A percentile compares a stretch with the other conserved stretches of the same genome.
Conservation (phyloP, 2,113 vertebrate species). For the Sminthopsis crassicaudata region DNA sequence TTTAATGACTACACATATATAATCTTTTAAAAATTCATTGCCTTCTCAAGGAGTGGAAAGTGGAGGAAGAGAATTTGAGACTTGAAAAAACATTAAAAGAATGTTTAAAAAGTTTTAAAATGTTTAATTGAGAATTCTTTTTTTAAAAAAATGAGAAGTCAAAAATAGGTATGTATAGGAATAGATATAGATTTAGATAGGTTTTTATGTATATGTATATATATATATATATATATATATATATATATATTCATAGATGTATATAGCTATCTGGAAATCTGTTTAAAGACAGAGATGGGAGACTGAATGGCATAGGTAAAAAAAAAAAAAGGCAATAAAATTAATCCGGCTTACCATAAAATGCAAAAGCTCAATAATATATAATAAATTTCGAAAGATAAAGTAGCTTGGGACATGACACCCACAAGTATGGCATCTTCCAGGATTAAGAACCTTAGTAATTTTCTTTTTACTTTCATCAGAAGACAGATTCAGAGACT, state of each 20-base stretch:
- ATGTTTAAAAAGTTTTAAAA: neutral
- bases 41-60: neutral
- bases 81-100: neutral
- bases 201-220: too few species aligned
- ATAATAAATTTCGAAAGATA: too few species aligned
- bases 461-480: neutral
- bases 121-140: neutral
- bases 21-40: neutral
- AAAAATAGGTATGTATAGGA: neutral
- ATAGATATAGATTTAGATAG: too few species aligned
- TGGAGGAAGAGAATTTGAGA: neutral
- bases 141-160: neutral
- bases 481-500: neutral
- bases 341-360: neutral
- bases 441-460: neutral
- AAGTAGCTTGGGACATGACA: too few species aligned
- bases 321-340: neutral
- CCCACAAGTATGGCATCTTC: too few species aligned
- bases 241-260: neutral
- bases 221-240: too few species aligned
- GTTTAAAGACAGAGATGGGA: neutral
- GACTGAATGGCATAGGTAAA: neutral
- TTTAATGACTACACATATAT: neutral
- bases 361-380: neutral
- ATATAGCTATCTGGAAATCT: neutral